Percentiles rank a stretch among this genome's conserved stretches.
Conservation (phyloP, 2,113 vertebrate genomes). For the Tachycineta bicolor region DNA sequence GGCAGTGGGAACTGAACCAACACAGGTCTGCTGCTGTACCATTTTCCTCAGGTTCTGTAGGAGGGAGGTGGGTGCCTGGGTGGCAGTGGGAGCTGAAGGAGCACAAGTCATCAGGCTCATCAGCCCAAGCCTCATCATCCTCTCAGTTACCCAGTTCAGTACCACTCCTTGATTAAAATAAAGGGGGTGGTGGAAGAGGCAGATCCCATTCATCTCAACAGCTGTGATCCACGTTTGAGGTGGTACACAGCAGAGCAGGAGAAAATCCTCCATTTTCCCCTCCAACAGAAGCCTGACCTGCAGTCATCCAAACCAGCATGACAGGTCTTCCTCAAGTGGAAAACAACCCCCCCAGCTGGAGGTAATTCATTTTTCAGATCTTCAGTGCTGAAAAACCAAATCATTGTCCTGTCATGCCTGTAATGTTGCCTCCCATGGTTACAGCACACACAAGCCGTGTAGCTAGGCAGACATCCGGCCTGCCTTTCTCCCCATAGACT, state of each 20-base stretch:
- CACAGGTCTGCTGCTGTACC: neutral
- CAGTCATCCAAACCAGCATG: neutral
- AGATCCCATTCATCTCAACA: neutral
- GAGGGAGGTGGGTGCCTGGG: accelerated
- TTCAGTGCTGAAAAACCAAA: slow-evolving; percentile 17
- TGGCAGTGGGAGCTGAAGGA: neutral
- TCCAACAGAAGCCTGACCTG: neutral
- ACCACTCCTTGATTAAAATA: neutral
- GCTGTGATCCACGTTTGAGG: neutral
- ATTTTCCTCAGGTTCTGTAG: neutral
- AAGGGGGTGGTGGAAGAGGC: neutral
- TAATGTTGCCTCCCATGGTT: slow-evolving; percentile 57
- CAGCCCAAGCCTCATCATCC: neutral
- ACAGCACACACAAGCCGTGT: slow-evolving; percentile 42
- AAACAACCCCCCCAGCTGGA: neutral
- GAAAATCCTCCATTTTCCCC: neutral
- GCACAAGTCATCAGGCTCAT: neutral
- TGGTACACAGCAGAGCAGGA: neutral
- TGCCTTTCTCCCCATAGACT: slow-evolving; percentile 38
- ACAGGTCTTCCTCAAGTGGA: neutral
- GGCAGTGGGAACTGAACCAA: neutral
- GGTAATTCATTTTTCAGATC: slow-evolving; percentile 36
- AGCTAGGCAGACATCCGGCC: slow-evolving; percentile 38
- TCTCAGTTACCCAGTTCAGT: neutral
- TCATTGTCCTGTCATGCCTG: slow-evolving; percentile 34